Evolutionary conservation across 2,113 vertebrate species (phyloP).

Genomic region (Xyrauchen texanus): DNA sequence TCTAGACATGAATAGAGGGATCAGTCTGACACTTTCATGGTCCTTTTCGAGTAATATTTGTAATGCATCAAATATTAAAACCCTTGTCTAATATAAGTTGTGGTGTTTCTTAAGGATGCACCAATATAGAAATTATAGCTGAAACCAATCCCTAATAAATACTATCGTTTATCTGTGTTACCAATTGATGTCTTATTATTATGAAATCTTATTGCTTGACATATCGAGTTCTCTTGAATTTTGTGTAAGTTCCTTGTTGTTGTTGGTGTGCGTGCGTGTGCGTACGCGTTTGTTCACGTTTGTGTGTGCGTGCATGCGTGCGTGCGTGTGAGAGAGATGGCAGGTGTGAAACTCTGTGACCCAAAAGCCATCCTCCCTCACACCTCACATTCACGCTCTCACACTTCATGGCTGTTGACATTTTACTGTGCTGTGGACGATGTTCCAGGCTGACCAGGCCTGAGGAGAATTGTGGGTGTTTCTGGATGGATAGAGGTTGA

Average conservation of each 20-base stretch:
- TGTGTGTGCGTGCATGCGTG: not conserved
- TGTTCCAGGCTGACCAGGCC: not conserved
- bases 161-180: not conserved
- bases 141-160: no score
- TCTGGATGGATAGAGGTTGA: not conserved
- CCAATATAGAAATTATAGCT: no score
- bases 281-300: no score
- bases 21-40: not conserved
- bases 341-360: slow-evolving; percentile 38
- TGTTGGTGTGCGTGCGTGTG: not conserved
- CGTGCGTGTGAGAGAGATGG: not conserved
- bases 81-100: no score
- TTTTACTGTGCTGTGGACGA: slow-evolving; percentile 6
- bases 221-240: not conserved
- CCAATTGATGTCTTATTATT: not conserved
- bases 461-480: not conserved
- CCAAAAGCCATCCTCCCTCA: slow-evolving; percentile 39
- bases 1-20: not conserved
- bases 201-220: not conserved
- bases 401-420: slow-evolving; percentile 39
- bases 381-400: slow-evolving; percentile 39
- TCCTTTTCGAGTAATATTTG: no score
- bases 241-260: slow-evolving; percentile 7
- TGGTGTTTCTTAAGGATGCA: no score
- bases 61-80: no score